These are phyloP conservation scores for Gallinago jamesoni DNA, from an alignment of 2,113 vertebrate species.

Conservation along the genomic window DNA sequence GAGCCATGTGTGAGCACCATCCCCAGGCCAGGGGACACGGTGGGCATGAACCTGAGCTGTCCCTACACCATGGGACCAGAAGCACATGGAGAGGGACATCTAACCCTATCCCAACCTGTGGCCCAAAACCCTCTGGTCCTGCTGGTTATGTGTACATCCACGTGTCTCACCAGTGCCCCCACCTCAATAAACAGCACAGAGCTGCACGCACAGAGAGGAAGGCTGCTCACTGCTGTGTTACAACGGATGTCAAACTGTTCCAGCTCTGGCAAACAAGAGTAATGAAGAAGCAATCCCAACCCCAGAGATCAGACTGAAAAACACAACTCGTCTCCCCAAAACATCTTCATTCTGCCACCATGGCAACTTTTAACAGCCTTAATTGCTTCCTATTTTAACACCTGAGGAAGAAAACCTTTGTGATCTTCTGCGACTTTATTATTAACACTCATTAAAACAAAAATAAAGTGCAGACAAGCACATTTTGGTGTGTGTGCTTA, in stretches of 20 bases:
- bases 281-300: neutral
- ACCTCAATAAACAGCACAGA: fast-evolving
- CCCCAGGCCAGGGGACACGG: neutral
- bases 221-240: neutral
- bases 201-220: fast-evolving
- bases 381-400: constrained; percentile 33
- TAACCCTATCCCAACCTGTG: neutral
- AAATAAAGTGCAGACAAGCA: neutral
- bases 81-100: neutral
- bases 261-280: fast-evolving
- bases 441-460: neutral
- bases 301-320: neutral
- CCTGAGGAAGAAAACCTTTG: neutral
- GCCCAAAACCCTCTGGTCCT: neutral
- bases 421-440: neutral
- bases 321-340: neutral
- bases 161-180: neutral
- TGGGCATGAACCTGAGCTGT: neutral
- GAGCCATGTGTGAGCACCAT: fast-evolving
- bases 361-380: constrained; percentile 35
- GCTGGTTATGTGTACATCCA: fast-evolving
- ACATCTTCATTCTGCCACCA: neutral
- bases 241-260: fast-evolving
- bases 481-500: fast-evolving
- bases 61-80: neutral